A percentile compares a stretch with the other conserved stretches of the same genome.
These are phyloP conservation scores for Zophobas morio DNA, from an alignment of 1,140 invertebrate genomes.

Conservation along the genomic window DNA sequence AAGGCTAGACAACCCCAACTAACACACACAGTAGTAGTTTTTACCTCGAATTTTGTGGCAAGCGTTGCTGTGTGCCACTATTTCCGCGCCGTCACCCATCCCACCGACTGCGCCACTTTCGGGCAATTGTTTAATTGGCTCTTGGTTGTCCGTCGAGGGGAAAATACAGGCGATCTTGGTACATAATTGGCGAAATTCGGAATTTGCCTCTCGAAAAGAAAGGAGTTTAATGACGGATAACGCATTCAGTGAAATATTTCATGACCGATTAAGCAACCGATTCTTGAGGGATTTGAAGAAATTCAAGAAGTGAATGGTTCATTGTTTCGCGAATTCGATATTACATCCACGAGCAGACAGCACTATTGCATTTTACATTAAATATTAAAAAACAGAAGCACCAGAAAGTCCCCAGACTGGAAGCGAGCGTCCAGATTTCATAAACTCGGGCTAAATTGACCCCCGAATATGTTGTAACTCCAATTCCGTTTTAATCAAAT, in stretches of 20 bases:
- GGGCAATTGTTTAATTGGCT: too few relatives aligned
- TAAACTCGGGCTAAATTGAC: neutral
- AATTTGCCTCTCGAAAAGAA: neutral
- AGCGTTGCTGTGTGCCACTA: too few relatives aligned
- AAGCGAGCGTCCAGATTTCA: neutral
- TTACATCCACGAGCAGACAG: neutral
- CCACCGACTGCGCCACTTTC: too few relatives aligned
- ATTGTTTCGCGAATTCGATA: slow-evolving; percentile 4
- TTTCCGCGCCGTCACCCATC: too few relatives aligned
- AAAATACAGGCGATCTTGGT: too few relatives aligned
- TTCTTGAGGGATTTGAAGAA: slow-evolving; percentile 4
- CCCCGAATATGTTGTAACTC: slow-evolving; percentile 5
- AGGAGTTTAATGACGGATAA: slow-evolving; percentile 1
- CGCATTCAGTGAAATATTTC: slow-evolving; percentile 8
- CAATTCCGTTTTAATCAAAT: slow-evolving; percentile 18
- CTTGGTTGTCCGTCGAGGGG: too few relatives aligned
- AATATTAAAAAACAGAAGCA: neutral
- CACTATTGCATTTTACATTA: neutral
- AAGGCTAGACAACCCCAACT: too few relatives aligned
- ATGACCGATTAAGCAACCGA: slow-evolving; percentile 11
- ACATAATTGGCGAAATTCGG: neutral
- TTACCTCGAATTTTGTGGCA: too few relatives aligned
- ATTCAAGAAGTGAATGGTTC: slow-evolving; percentile 1
- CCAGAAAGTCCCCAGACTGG: neutral
- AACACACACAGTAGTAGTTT: too few relatives aligned